phyloP scores from a whole-genome alignment of 2,797 vertebrate species.

The Micropoecilia bifurca region DNA sequence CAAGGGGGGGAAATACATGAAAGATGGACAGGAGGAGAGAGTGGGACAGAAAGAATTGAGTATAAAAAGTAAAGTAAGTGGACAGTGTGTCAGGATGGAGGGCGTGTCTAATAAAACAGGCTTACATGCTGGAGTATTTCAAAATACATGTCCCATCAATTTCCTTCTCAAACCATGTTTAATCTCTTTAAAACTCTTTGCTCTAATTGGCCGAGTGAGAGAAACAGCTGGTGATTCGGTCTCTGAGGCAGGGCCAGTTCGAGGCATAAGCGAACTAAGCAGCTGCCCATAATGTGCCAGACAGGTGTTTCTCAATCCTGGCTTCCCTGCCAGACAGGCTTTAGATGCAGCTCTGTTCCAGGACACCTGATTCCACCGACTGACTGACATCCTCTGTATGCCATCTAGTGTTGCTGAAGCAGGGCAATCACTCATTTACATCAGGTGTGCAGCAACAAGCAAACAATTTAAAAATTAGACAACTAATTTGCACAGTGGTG shows the following conservation, averaged over 20 bases:
- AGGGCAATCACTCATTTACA: no score
- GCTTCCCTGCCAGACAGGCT: no score
- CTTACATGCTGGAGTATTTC: background rate
- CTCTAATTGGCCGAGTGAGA: background rate
- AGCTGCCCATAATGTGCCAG: background rate
- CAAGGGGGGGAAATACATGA: constrained; percentile 75
- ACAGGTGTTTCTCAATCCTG: no score
- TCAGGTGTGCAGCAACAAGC: no score
- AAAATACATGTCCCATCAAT: background rate
- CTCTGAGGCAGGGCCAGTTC: background rate
- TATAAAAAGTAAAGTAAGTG: constrained; percentile 59
- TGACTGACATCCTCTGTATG: no score
- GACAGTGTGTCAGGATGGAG: constrained; percentile 18
- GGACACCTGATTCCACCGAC: no score
- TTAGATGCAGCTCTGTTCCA: no score
- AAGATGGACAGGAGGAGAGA: constrained; percentile 69
- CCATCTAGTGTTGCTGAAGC: no score
- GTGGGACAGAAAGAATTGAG: constrained; percentile 64
- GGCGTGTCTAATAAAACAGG: background rate
- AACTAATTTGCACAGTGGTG: no score
- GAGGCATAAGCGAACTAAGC: background rate
- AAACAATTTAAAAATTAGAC: no score
- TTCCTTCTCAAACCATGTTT: background rate
- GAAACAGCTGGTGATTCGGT: background rate
- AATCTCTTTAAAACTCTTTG: background rate